Evolutionary conservation across 2,113 vertebrate genomes (phyloP).

Genomic region (Pimephales promelas): DNA sequence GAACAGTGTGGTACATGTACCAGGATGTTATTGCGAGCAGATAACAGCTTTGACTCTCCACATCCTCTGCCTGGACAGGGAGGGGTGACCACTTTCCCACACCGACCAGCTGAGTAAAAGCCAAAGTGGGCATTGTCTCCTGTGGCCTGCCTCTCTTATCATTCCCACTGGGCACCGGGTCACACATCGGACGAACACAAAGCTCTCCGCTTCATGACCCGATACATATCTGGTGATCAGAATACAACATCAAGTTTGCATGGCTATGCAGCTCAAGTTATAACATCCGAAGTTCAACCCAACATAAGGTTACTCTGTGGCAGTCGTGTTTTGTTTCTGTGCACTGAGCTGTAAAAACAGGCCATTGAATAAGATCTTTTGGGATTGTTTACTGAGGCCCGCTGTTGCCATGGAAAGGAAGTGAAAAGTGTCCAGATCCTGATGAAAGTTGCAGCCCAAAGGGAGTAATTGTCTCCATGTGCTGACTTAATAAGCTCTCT

Average conservation of each 20-base stretch:
- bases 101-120: constrained; percentile 37
- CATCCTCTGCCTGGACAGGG: constrained; percentile 45
- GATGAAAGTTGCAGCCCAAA: constrained; percentile 5
- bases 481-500: constrained; percentile 42
- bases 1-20: constrained; percentile 51
- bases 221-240: neutral
- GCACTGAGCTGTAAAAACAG: neutral
- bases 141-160: constrained; percentile 18
- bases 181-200: constrained; percentile 4
- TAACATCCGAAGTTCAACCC: neutral
- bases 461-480: constrained; percentile 41
- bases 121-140: constrained; percentile 33
- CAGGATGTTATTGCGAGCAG: constrained; percentile 63
- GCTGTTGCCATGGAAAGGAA: constrained; percentile 39
- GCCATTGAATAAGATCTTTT: constrained; percentile 12
- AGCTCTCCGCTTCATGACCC: neutral
- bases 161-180: constrained; percentile 16
- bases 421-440: constrained; percentile 26
- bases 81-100: constrained; percentile 55
- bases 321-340: constrained; percentile 2
- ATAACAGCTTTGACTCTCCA: constrained; percentile 52
- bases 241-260: neutral
- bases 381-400: constrained; percentile 21
- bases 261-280: neutral
- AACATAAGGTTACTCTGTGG: constrained; percentile 27